phyloP scores from a whole-genome alignment of 2,797 vertebrate species.

The Acipenser transmontanus region DNA sequence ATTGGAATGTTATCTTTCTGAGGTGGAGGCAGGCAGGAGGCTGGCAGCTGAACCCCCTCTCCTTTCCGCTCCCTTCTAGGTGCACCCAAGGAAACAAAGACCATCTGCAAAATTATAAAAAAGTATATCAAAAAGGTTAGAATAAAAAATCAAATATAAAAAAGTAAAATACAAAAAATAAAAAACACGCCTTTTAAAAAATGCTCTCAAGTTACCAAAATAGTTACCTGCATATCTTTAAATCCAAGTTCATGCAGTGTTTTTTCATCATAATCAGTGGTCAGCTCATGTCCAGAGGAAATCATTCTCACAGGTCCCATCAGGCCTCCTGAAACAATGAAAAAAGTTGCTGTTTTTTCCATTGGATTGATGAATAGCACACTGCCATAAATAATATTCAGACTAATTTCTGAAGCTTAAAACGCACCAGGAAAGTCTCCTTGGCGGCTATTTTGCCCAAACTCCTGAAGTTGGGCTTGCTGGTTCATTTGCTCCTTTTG shows the following conservation, averaged over 20 bases:
- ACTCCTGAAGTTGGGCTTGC: slow-evolving; percentile 97
- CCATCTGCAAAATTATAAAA: slow-evolving; percentile 69
- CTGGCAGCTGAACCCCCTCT: slow-evolving; percentile 91
- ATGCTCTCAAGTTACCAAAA: neutral
- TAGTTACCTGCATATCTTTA: slow-evolving; percentile 94
- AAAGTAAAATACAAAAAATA: no score
- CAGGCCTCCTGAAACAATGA: slow-evolving; percentile 70
- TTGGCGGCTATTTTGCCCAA: slow-evolving; percentile 86
- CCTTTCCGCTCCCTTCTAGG: slow-evolving; percentile 91
- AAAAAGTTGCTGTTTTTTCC: slow-evolving; percentile 8
- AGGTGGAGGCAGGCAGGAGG: slow-evolving; percentile 90
- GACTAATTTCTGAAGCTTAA: neutral
- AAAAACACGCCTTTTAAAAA: neutral
- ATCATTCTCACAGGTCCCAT: slow-evolving; percentile 98
- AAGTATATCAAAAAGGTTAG: neutral
- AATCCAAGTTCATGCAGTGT: slow-evolving; percentile 94
- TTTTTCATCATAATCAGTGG: slow-evolving; percentile 97
- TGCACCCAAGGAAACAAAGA: slow-evolving; percentile 94
- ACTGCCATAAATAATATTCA: neutral
- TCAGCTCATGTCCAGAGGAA: slow-evolving; percentile 94
- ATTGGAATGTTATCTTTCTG: slow-evolving; percentile 98
- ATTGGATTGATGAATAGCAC: neutral
- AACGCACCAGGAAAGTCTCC: slow-evolving; percentile 86
- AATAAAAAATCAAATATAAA: no score
- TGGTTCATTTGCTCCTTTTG: slow-evolving; percentile 98